Evolutionary conservation across 2,113 vertebrate species (phyloP).

Genomic region (Zosterops pallidus): DNA sequence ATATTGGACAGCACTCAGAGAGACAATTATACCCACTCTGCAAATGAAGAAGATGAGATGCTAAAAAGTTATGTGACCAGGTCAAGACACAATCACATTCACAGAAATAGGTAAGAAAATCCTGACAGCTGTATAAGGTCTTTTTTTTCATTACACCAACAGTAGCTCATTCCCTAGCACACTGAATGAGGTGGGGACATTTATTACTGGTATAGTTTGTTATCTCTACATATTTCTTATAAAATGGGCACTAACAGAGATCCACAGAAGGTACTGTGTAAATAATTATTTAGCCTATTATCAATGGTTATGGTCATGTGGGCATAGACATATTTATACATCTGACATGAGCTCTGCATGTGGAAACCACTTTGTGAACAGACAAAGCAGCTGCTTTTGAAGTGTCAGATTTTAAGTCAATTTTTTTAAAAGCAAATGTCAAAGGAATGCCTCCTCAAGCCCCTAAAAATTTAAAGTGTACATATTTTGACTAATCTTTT

Average conservation of each 20-base stretch:
- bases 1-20: background rate
- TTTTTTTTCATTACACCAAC: background rate
- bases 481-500: slow-evolving; percentile 45
- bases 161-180: background rate
- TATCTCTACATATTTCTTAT: background rate
- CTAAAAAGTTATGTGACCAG: background rate
- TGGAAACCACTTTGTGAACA: background rate
- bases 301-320: background rate
- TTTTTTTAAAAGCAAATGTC: background rate
- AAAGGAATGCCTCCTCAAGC: background rate
- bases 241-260: background rate
- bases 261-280: background rate
- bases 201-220: background rate
- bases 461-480: background rate
- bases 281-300: background rate
- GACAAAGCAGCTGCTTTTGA: slow-evolving; percentile 27
- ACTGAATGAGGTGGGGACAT: background rate
- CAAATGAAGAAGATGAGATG: background rate
- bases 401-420: slow-evolving; percentile 12
- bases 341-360: background rate
- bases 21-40: background rate
- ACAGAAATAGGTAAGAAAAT: background rate
- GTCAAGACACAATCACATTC: background rate
- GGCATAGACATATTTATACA: background rate
- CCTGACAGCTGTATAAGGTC: background rate